These are phyloP conservation scores for Galemys pyrenaicus DNA, from an alignment of 2,113 vertebrate genomes.

Conservation along the genomic window DNA sequence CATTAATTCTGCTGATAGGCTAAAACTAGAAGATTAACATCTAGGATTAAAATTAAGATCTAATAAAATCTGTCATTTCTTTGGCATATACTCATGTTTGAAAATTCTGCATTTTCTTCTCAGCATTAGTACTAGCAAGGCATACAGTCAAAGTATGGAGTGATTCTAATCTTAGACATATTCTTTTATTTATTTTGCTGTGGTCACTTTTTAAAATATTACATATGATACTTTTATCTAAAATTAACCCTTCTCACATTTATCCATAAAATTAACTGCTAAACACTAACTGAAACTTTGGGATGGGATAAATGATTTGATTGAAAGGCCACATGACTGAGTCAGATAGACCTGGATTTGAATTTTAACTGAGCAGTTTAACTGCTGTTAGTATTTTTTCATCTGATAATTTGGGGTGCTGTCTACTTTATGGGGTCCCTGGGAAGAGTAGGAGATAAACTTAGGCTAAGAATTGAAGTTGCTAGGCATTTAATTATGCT, in stretches of 20 bases:
- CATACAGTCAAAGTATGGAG: not conserved
- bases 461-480: slow-evolving; percentile 25
- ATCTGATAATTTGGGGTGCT: not conserved
- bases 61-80: not conserved
- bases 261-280: not conserved
- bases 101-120: not conserved
- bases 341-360: not conserved
- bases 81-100: not conserved
- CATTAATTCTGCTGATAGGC: not conserved
- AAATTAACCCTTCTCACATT: not conserved
- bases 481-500: slow-evolving; percentile 12
- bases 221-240: not conserved
- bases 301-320: not conserved
- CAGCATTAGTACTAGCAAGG: not conserved
- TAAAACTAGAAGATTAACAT: not conserved
- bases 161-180: not conserved
- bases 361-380: not conserved
- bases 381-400: not conserved
- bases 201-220: not conserved
- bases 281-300: not conserved
- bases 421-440: not conserved
- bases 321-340: not conserved
- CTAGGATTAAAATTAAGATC: not conserved
- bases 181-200: not conserved
- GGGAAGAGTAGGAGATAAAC: not conserved